Evolutionary conservation across 1,140 invertebrate genomes (phyloP).

Genomic region (Piezodorus guildinii): DNA sequence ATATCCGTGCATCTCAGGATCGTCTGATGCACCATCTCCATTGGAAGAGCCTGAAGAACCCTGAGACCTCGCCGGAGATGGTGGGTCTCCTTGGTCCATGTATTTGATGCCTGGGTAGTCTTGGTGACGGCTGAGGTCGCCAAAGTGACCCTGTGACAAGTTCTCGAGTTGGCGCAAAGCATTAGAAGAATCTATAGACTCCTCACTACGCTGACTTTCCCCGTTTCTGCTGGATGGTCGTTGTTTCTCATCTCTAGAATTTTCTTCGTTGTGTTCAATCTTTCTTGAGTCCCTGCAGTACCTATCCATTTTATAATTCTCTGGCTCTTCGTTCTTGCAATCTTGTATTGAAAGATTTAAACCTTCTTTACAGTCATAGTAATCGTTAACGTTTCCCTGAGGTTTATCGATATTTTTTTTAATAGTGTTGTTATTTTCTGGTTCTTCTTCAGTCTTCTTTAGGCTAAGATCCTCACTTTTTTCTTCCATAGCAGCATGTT

Average conservation of each 20-base stretch:
- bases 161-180: conserved; percentile 66
- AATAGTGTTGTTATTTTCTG: conserved; percentile 24
- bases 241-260: conserved; percentile 27
- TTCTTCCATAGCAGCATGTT: conserved; percentile 14
- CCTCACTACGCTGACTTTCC: conserved; percentile 20
- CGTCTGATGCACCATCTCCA: conserved; percentile 42
- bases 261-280: conserved; percentile 29
- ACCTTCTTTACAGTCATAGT: conserved; percentile 16
- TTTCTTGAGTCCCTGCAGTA: conserved; percentile 23
- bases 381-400: conserved; percentile 13
- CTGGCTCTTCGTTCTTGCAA: conserved; percentile 21
- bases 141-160: conserved; percentile 65
- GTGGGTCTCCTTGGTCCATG: conserved; percentile 36
- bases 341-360: conserved; percentile 2
- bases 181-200: conserved; percentile 36
- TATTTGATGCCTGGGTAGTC: conserved; percentile 37
- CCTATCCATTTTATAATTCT: conserved; percentile 23
- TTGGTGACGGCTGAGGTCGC: conserved; percentile 37
- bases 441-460: conserved; percentile 23
- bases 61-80: conserved; percentile 42
- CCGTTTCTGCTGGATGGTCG: conserved; percentile 14
- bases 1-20: conserved; percentile 50
- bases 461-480: conserved; percentile 22
- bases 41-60: conserved; percentile 41
- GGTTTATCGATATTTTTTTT: conserved; percentile 22